Base-by-base conservation (phyloP, 2,113 vertebrate genomes). In the Lates calcarifer region DNA sequence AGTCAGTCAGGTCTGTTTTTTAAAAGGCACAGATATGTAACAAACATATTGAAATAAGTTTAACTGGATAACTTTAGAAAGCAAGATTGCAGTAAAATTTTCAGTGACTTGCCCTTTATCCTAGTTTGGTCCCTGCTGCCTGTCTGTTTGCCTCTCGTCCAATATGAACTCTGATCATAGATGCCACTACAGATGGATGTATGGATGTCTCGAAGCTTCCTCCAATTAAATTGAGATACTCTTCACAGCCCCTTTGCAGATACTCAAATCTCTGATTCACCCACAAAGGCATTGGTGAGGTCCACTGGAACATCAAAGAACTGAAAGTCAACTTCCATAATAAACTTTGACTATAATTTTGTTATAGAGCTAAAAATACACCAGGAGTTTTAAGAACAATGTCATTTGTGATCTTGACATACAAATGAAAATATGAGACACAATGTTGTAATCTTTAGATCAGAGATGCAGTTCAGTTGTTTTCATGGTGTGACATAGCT, bases 381-480 rank as follows among this genome's bases (percentile, higher is more conserved):
- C 43, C 3, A 15, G 17, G 15, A 47, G 43, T 47, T 18, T 49
- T 20, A 49, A 49, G 47, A 20, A 22, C 20, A 49, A 49, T 22
- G 14, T 17, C 2, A 22, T 8, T 10, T 49, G 47, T 49, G 7
- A 22, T 47, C 17, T 47, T 18, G 43, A 47, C 1, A 17, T 17
- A 22, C 18, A 22, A 10, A 22, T 51, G 49, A 51, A 10, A n/a
- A 24, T 22, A 51, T n/a, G 22, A 51, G 0, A 12, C 9, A 12
- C 49, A 51, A 49, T 49, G 13, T 18, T 45, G 43, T 18, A 20
- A 3, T 51, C 49, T 24, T 51, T n/a, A 51, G 13, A 51, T 51
- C 26, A 56, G 65, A 73, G 49, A 61, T 75, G 75, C 75, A 77
- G 53, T 66, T 72, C 63, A 37, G 35, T 60, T 31, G 65, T 51